Conservation (phyloP, 2,888 invertebrate genomes). For the Leucophenga montana region DNA sequence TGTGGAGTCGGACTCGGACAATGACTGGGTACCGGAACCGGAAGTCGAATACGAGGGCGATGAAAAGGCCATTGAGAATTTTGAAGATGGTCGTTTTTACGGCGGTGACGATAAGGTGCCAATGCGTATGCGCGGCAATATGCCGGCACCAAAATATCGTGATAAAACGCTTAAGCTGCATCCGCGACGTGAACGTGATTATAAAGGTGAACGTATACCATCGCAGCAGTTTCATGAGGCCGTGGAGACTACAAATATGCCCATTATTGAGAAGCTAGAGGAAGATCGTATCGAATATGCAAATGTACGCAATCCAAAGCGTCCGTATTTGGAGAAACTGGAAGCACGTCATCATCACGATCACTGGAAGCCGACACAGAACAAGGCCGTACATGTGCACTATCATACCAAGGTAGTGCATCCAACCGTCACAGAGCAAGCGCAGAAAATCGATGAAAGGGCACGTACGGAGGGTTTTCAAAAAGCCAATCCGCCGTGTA, state of each 20-base stretch:
- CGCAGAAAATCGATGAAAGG: constrained; percentile 33
- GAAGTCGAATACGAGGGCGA: constrained; percentile 31
- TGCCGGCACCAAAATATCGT: constrained; percentile 68
- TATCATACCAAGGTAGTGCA: constrained; percentile 61
- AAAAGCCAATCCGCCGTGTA: constrained; percentile 60
- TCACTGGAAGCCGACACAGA: constrained; percentile 67
- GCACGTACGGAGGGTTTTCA: constrained; percentile 52
- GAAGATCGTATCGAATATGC: constrained; percentile 51
- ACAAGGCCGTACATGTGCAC: constrained; percentile 62
- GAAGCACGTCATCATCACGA: constrained; percentile 71
- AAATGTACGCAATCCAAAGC: constrained; percentile 60
- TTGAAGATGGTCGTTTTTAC: neutral
- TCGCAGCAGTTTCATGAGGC: constrained; percentile 58
- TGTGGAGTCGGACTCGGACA: constrained; percentile 46
- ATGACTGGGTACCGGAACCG: constrained; percentile 68
- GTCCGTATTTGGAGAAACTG: constrained; percentile 59
- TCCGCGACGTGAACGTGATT: constrained; percentile 63
- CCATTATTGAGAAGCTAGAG: constrained; percentile 55
- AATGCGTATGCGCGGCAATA: constrained; percentile 58
- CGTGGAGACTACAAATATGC: constrained; percentile 47
- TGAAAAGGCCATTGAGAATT: constrained; percentile 1
- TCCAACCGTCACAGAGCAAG: constrained; percentile 52
- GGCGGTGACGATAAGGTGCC: constrained; percentile 35
- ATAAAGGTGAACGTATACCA: constrained; percentile 54
- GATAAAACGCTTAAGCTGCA: constrained; percentile 67